A percentile compares a stretch with the other conserved stretches of the same genome.
These are phyloP conservation scores for Cardinalis cardinalis DNA, from an alignment of 2,113 vertebrate species.

Conservation along the genomic window DNA sequence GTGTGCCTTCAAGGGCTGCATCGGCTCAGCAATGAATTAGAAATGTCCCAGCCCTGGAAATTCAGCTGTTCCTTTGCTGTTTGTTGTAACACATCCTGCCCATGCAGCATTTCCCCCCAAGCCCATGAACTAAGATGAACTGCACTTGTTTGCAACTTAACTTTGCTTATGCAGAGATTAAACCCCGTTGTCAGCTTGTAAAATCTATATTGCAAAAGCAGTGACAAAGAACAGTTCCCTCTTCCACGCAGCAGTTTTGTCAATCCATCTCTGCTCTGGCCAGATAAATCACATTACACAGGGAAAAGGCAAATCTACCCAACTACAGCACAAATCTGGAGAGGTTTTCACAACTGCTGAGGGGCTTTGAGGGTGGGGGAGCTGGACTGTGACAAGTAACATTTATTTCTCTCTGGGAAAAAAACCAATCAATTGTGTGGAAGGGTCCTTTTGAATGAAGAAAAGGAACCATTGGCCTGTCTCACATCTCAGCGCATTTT, in stretches of 20 bases:
- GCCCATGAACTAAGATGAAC: background rate
- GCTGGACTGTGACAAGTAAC: background rate
- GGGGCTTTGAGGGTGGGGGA: background rate
- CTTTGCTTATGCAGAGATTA: constrained; percentile 36
- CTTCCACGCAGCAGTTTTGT: background rate
- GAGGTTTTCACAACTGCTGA: background rate
- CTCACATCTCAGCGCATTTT: background rate
- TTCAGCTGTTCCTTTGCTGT: background rate
- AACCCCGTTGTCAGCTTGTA: background rate
- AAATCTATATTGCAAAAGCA: constrained; percentile 1
- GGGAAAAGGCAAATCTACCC: background rate
- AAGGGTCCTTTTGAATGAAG: background rate
- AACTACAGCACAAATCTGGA: background rate
- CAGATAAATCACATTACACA: background rate
- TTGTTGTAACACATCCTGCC: background rate
- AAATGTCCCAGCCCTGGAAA: background rate
- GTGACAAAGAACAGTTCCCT: background rate
- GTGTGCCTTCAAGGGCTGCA: background rate
- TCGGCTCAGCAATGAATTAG: background rate
- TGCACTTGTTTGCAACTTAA: background rate
- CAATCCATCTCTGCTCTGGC: background rate
- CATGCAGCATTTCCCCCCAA: background rate
- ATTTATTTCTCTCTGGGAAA: background rate
- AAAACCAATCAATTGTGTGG: background rate
- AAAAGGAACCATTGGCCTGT: background rate